phyloP scores from a whole-genome alignment of 2,797 vertebrate species.

The Notolepis coatsorum region DNA sequence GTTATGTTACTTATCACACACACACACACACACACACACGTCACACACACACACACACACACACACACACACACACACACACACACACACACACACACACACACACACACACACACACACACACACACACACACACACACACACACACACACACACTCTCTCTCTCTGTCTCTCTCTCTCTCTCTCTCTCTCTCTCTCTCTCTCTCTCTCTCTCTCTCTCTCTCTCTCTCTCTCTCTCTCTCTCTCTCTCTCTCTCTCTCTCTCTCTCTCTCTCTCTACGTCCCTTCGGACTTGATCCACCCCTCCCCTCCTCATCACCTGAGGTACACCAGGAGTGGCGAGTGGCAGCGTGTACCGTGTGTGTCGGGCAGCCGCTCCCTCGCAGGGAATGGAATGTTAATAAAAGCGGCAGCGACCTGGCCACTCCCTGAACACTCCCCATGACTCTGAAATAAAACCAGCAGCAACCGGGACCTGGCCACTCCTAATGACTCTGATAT shows the following conservation, averaged over 20 bases:
- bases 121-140: background rate
- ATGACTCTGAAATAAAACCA: constrained; percentile 50
- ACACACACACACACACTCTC: background rate
- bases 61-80: background rate
- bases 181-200: background rate
- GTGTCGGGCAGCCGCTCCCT: constrained; percentile 38
- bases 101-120: background rate
- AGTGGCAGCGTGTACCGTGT: constrained; percentile 20
- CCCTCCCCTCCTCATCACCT: background rate
- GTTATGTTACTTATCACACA: background rate
- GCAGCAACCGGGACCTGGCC: constrained; percentile 47
- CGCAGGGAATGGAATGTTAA: constrained; percentile 50
- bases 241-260: background rate
- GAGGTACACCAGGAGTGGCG: constrained; percentile 36
- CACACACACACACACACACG: background rate
- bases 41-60: background rate
- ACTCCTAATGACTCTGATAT: constrained; percentile 42
- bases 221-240: background rate
- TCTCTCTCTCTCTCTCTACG: background rate
- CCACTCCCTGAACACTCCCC: constrained; percentile 58
- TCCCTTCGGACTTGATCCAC: too few species aligned
- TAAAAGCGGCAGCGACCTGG: constrained; percentile 48
- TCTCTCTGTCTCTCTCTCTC: background rate
- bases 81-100: background rate
- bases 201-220: background rate